Conservation (phyloP, 1,140 invertebrate species). For the Akabosia matsudoensis region DNA sequence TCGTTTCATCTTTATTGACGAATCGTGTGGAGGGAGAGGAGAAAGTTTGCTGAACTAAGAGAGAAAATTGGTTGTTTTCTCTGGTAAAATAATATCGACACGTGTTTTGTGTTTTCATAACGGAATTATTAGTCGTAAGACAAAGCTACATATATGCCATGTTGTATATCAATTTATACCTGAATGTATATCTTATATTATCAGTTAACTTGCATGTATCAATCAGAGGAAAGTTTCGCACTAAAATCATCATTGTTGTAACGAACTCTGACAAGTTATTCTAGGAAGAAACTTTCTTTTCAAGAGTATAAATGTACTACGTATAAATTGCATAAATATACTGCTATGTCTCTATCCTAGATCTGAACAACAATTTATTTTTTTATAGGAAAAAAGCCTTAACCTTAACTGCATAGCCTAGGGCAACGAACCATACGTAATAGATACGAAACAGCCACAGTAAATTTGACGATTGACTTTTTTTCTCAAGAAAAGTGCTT, state of each 20-base stretch:
- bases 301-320: too few species aligned
- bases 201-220: neutral
- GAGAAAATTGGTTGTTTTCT: too few species aligned
- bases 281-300: neutral
- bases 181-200: neutral
- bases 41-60: too few species aligned
- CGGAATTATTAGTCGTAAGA: too few species aligned
- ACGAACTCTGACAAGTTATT: neutral
- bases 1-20: neutral
- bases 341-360: too few species aligned
- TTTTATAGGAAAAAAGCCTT: too few species aligned
- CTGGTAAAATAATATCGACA: too few species aligned
- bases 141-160: neutral
- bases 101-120: too few species aligned
- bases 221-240: neutral
- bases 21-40: neutral
- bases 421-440: too few species aligned
- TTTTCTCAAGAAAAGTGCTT: neutral
- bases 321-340: too few species aligned
- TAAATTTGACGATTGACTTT: neutral
- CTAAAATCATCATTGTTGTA: conserved; percentile 1
- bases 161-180: neutral
- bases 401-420: too few species aligned
- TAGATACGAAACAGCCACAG: neutral
- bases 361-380: too few species aligned